phyloP scores from a whole-genome alignment of 2,797 vertebrate species.

The Phataginus tetradactyla region DNA sequence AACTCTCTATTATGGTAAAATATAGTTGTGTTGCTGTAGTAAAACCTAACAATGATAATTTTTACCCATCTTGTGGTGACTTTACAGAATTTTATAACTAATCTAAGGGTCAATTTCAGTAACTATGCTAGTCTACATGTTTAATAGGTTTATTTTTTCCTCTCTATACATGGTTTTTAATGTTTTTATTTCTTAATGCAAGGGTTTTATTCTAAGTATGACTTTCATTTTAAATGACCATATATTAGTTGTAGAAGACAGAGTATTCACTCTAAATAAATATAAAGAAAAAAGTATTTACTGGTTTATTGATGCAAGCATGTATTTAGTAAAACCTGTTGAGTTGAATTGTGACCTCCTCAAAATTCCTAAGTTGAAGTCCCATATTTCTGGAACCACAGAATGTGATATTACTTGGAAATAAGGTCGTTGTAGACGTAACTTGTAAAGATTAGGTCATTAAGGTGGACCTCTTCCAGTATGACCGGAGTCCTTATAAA shows the following conservation, averaged over 20 bases:
- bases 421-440: not conserved
- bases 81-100: not conserved
- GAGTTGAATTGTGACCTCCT: not conserved
- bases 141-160: not conserved
- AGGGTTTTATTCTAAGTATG: not conserved
- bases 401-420: not conserved
- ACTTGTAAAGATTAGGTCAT: not conserved
- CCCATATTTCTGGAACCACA: not conserved
- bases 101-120: slow-evolving; percentile 11
- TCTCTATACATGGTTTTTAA: not conserved
- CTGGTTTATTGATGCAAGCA: not conserved
- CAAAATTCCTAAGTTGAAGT: not conserved
- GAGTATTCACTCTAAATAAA: slow-evolving; percentile 1
- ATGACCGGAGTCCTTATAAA: not conserved
- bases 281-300: not conserved
- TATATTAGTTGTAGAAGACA: not conserved
- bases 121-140: not conserved
- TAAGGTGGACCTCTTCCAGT: not conserved
- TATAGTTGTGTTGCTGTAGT: not conserved
- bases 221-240: not conserved
- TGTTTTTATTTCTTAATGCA: not conserved
- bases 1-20: not conserved
- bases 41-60: not conserved
- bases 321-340: not conserved
- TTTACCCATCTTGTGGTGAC: not conserved